Percentiles rank a stretch among this genome's conserved stretches.
Evolutionary conservation across 2,113 vertebrate genomes (phyloP).

Genomic region (Puntigrus tetrazona): DNA sequence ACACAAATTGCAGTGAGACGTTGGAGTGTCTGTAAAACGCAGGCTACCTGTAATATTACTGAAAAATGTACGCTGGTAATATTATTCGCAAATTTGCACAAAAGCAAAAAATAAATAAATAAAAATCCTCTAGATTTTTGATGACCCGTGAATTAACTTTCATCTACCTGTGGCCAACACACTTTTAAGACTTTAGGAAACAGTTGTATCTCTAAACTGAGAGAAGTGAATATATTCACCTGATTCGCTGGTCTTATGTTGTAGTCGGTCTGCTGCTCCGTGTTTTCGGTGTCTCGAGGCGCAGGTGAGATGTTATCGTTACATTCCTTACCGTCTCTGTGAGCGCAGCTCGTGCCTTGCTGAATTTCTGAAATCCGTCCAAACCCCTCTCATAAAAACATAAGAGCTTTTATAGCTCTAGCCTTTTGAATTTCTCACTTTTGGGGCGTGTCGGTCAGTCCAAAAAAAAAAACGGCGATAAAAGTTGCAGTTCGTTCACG

Average conservation of each 20-base stretch:
- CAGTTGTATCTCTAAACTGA: background rate
- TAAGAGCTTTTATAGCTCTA: slow-evolving; percentile 25
- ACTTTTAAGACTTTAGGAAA: background rate
- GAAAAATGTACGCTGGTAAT: background rate
- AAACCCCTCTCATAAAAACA: slow-evolving; percentile 50
- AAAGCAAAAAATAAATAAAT: too few relatives aligned
- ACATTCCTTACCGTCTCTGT: slow-evolving; percentile 65
- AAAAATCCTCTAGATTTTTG: background rate
- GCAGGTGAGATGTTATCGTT: slow-evolving; percentile 65
- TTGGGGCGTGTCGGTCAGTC: slow-evolving; percentile 27
- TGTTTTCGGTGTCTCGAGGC: slow-evolving; percentile 47
- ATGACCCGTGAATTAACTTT: background rate
- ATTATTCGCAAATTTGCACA: background rate
- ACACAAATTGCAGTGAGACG: background rate
- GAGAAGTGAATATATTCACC: slow-evolving; percentile 49
- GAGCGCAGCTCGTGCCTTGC: slow-evolving; percentile 41
- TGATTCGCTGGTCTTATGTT: slow-evolving; percentile 43
- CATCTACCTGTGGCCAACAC: background rate
- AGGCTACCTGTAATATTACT: background rate
- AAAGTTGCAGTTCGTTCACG: slow-evolving; percentile 15
- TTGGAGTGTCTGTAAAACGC: background rate
- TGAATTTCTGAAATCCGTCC: slow-evolving; percentile 47
- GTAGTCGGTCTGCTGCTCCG: background rate
- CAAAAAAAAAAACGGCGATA: slow-evolving; percentile 11
- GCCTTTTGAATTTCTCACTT: slow-evolving; percentile 35